A percentile compares a stretch with the other conserved stretches of the same genome.
These are phyloP conservation scores for Zaprionus obscuricornis DNA, from an alignment of 2,888 invertebrate species.

Conservation along the genomic window DNA sequence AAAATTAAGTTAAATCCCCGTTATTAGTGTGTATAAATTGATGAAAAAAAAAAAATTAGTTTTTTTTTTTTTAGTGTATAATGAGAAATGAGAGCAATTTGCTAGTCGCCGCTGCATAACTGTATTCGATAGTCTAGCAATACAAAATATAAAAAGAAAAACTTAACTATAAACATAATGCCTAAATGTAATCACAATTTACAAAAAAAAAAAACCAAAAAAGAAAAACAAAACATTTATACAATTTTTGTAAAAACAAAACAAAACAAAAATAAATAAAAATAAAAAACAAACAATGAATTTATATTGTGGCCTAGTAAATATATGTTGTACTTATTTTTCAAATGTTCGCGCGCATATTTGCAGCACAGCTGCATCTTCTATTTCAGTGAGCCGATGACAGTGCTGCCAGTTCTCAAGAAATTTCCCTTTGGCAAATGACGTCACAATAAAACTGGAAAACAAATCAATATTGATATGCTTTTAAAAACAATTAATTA, in stretches of 20 bases:
- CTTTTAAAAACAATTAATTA: no score
- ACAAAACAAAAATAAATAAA: conserved; percentile 51
- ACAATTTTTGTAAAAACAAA: conserved; percentile 64
- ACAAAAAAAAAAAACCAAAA: conserved; percentile 36
- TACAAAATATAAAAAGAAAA: conserved; percentile 21
- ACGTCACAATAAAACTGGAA: no score
- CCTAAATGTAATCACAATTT: conserved; percentile 60
- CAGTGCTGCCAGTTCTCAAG: no score
- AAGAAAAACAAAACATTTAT: conserved; percentile 49
- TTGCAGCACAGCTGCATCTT: no score
- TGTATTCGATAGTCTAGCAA: conserved; percentile 59
- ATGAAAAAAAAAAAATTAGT: not conserved
- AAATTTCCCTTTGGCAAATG: no score
- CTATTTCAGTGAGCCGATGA: no score
- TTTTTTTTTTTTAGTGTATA: no score
- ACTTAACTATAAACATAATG: conserved; percentile 35
- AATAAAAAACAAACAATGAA: conserved; percentile 51
- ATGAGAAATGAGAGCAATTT: conserved; percentile 42
- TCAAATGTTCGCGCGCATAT: not conserved
- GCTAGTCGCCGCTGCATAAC: conserved; percentile 70
- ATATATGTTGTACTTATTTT: not conserved
- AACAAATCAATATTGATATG: no score
- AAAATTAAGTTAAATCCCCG: no score
- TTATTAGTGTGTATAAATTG: conserved; percentile 41
- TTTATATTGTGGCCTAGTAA: conserved; percentile 46